A percentile compares a stretch with the other conserved stretches of the same genome.
Evolutionary conservation across 2,888 invertebrate genomes (phyloP).

Genomic region (Phymatocera aterrima): DNA sequence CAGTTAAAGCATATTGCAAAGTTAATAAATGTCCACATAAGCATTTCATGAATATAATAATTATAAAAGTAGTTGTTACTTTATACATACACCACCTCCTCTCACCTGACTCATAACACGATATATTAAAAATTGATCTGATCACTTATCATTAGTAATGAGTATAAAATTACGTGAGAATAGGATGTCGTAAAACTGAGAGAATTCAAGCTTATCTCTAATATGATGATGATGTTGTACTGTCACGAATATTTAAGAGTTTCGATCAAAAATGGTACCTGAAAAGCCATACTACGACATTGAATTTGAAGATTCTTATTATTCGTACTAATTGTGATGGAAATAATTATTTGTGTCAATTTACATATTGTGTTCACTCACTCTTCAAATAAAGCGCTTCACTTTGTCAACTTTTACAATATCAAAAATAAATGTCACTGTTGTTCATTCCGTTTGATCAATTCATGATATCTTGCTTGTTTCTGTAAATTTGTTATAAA

Average conservation of each 20-base stretch:
- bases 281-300: conserved; percentile 3
- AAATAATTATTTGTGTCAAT: conserved; percentile 52
- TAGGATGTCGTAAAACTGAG: not conserved
- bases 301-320: conserved; percentile 48
- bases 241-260: not conserved
- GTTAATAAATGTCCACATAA: conserved; percentile 55
- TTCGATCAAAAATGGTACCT: not conserved
- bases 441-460: conserved; percentile 65
- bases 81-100: too few species aligned
- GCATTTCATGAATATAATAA: conserved; percentile 42
- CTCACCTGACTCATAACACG: not conserved
- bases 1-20: conserved; percentile 60
- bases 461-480: conserved; percentile 56
- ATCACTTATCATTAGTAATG: conserved; percentile 61
- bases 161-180: conserved; percentile 1
- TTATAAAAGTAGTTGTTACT: conserved; percentile 4
- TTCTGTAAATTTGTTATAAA: conserved; percentile 59
- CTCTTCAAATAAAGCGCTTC: conserved; percentile 62
- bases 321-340: conserved; percentile 49
- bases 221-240: not conserved
- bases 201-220: not conserved
- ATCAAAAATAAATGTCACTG: conserved; percentile 56
- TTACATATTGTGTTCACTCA: conserved; percentile 23
- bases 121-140: conserved; percentile 60
- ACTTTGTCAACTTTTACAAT: conserved; percentile 63